Percentiles rank a stretch among this genome's conserved stretches.
Evolutionary conservation across 1,140 invertebrate species (phyloP).

Genomic region (Latrodectus geometricus): DNA sequence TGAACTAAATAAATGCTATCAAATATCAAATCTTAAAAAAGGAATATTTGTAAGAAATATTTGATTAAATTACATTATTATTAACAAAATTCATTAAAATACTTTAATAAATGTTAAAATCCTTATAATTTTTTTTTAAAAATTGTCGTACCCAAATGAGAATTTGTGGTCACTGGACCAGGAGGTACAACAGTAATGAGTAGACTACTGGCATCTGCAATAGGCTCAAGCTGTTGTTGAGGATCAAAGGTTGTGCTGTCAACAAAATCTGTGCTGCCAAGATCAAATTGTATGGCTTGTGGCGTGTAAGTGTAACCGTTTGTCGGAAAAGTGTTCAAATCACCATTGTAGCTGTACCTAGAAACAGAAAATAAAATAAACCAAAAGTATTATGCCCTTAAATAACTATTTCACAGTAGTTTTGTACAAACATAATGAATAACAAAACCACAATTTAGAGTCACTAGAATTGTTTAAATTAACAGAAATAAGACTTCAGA

Average conservation of each 20-base stretch:
- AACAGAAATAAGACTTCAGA: no score
- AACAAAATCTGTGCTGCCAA: conserved; percentile 72
- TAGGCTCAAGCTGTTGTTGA: conserved; percentile 64
- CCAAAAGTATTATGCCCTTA: background rate
- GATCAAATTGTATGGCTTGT: conserved; percentile 79
- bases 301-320: conserved; percentile 70
- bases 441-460: no score
- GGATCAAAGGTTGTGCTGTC: conserved; percentile 72
- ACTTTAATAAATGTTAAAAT: no score
- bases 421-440: no score
- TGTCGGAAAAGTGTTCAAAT: conserved; percentile 72
- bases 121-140: background rate
- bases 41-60: no score
- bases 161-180: conserved; percentile 74
- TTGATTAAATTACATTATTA: no score
- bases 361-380: conserved; percentile 1
- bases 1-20: no score
- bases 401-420: no score
- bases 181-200: conserved; percentile 64
- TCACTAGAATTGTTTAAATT: no score
- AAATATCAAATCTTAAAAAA: no score
- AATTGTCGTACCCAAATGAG: conserved; percentile 61
- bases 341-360: conserved; percentile 72
- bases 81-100: no score
- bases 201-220: conserved; percentile 65